Percentiles rank a stretch among this genome's conserved stretches.
Evolutionary conservation across 2,113 vertebrate species (phyloP).

Genomic region (Protobothrops mucrosquamatus): DNA sequence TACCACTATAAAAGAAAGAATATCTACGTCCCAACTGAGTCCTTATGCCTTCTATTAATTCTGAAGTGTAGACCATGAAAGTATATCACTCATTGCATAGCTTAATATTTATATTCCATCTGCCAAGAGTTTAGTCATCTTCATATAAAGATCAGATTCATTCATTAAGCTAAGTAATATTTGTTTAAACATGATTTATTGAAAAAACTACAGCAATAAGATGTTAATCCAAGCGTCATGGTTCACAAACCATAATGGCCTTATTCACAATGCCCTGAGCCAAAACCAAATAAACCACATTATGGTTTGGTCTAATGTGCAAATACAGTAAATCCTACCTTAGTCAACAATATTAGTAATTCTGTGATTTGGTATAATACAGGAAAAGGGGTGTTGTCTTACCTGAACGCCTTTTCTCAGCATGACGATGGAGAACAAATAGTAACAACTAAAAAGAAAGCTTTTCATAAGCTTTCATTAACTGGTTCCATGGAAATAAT

Average conservation of each 20-base stretch:
- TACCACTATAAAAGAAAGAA: slow-evolving; percentile 8
- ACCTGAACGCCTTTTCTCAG: too few relatives aligned
- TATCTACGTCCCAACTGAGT: not conserved
- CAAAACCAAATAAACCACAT: not conserved
- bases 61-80: not conserved
- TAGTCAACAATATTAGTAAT: not conserved
- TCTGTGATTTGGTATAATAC: not conserved
- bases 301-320: not conserved
- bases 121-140: not conserved
- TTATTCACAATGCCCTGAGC: not conserved
- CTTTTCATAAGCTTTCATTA: not conserved
- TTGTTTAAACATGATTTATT: not conserved
- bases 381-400: not conserved
- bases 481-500: not conserved
- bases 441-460: not conserved
- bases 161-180: not conserved
- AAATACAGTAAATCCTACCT: not conserved
- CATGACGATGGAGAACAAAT: not conserved
- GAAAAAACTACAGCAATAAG: not conserved
- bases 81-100: not conserved
- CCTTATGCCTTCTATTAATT: slow-evolving; percentile 1
- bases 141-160: not conserved
- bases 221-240: not conserved
- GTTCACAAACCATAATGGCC: not conserved
- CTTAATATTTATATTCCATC: not conserved